Base-by-base conservation (phyloP, 53 echinoderm and acorn worm genomes). In the Hippasteria phrygiana region DNA sequence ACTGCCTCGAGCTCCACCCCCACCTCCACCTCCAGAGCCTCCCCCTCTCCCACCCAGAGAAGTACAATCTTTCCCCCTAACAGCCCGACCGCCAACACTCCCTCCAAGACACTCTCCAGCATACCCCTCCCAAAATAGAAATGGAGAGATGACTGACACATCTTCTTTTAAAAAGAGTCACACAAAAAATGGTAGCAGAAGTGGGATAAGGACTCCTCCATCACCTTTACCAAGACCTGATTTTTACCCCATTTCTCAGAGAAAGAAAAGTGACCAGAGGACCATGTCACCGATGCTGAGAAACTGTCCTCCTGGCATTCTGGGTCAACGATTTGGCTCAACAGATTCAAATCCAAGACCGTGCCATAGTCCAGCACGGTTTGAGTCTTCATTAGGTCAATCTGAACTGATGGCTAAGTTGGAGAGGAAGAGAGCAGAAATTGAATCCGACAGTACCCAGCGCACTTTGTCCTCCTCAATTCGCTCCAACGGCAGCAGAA, bases 21-120 rank as follows among this genome's bases (percentile, higher is more conserved):
- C 88, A 51, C 50, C 73, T 17, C 62, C 88, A 63, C 89, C 70
- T 75, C 71, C 84, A 40, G 43, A 50, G 28, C 82, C 84, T 37
- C 83, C 92, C 13, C 78, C 75, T 63, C 72, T 83, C 13, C 86
- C 89, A 62, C 76, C 48, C 34, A 27, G 74, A 27, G 35, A 88
- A 36, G 51, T 39, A 69, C 55, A 33, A 0, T n/a, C 33, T 9
- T 18, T 50, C 29, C 43, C 14, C 55, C 78, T 78, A 41, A 59
- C 79, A 55, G 18, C 39, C 24, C 56, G 37, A 42, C 56, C 62
- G 9, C 79, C 79, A 38, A 47, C 59, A 37, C 62, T 81, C 22
- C 81, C 81, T 34, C 65, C 76, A 4, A 76, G 76, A 48, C 50
- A 59, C 16, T 59, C 59, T 9, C 59, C 3, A 3, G 59, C n/a